Percentiles rank a stretch among this genome's conserved stretches.
phyloP scores from a whole-genome alignment of 2,113 vertebrate species.

The Arothron firmamentum region DNA sequence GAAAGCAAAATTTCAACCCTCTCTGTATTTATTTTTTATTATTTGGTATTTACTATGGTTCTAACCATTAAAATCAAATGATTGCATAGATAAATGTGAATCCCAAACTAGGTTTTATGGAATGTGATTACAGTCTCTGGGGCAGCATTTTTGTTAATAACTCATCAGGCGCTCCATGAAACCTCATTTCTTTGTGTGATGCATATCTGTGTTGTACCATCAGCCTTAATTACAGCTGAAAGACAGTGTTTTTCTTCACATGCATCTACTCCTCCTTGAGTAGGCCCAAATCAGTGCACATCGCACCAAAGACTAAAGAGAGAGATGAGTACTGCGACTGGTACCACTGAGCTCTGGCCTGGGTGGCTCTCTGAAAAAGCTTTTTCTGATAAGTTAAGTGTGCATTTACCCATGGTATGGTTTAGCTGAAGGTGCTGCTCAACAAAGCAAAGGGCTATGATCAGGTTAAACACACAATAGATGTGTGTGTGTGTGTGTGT shows the following conservation, averaged over 20 bases:
- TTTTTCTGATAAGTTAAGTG: conserved; percentile 29
- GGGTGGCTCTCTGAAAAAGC: conserved; percentile 30
- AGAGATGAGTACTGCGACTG: conserved; percentile 36
- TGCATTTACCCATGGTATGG: conserved; percentile 23
- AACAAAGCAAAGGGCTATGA: conserved; percentile 6
- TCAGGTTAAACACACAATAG: conserved; percentile 7
- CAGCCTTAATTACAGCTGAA: conserved; percentile 8
- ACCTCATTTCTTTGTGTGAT: no score
- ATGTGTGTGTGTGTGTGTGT: background rate
- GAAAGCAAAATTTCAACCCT: no score
- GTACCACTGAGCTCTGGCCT: conserved; percentile 34
- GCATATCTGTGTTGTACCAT: no score
- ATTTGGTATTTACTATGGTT: no score
- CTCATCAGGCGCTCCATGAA: no score
- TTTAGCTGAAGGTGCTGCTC: conserved; percentile 17
- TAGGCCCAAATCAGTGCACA: conserved; percentile 12
- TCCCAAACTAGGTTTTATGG: no score
- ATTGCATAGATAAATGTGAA: no score
- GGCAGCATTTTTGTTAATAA: no score
- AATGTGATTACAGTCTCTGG: no score
- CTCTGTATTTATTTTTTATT: no score
- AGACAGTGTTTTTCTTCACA: conserved; percentile 15
- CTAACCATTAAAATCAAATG: no score
- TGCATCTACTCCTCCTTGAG: conserved; percentile 1
- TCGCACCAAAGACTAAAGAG: conserved; percentile 21